phyloP scores from a whole-genome alignment of 2,797 vertebrate species.

The Trematomus bernacchii region DNA sequence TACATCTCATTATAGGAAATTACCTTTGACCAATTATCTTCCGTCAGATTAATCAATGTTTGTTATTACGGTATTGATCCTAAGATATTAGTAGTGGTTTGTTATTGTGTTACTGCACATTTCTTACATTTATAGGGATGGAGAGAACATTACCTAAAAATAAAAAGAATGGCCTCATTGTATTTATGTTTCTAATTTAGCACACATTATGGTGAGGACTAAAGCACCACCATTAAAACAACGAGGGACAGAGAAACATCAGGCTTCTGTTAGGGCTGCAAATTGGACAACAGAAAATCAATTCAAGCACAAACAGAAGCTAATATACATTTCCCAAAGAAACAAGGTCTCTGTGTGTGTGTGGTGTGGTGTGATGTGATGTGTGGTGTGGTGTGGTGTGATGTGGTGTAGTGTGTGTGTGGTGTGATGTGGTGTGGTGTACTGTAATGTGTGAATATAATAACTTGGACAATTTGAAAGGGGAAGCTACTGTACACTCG shows the following conservation, averaged over 20 bases:
- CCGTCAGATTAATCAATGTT: background rate
- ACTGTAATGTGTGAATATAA: background rate
- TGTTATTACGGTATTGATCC: background rate
- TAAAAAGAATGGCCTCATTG: background rate
- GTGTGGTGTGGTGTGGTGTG: too few species aligned
- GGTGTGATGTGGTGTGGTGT: background rate
- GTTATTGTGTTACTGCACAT: conserved; percentile 7
- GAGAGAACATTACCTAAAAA: conserved; percentile 18
- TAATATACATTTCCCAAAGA: conserved; percentile 60
- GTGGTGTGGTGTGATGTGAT: background rate
- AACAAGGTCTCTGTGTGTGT: conserved; percentile 26
- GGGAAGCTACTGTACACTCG: background rate
- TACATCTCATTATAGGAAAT: background rate
- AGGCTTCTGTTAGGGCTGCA: conserved; percentile 53
- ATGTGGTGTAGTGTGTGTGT: too few species aligned
- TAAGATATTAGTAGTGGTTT: conserved; percentile 5
- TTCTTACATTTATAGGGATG: background rate
- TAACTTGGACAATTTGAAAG: conserved; percentile 11
- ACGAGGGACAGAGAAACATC: conserved; percentile 48
- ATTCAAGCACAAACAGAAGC: conserved; percentile 58
- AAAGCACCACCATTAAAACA: conserved; percentile 52
- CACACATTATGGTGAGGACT: conserved; percentile 26
- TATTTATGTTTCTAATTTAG: conserved; percentile 30
- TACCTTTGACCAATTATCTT: background rate
- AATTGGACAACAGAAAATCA: conserved; percentile 70